A percentile compares a stretch with the other conserved stretches of the same genome.
These are phyloP conservation scores for Euura lappo DNA, from an alignment of 1,140 invertebrate species.

Conservation along the genomic window DNA sequence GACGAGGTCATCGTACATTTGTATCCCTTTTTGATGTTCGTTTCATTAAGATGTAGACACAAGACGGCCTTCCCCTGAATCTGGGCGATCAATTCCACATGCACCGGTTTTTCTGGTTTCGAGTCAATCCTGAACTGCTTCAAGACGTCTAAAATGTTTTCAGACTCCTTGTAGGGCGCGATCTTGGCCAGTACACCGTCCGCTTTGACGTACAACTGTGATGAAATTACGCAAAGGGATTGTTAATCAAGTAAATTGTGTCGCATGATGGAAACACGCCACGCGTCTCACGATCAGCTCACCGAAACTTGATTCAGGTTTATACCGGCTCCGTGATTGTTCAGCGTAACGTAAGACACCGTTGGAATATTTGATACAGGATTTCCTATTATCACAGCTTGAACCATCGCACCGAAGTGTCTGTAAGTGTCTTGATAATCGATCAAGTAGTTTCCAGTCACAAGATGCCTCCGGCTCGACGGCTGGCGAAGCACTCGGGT, in stretches of 20 bases:
- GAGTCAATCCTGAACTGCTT: conserved; percentile 61
- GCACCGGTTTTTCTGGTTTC: conserved; percentile 54
- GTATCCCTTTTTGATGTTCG: conserved; percentile 58
- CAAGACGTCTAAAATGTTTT: conserved; percentile 57
- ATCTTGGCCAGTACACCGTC: conserved; percentile 56
- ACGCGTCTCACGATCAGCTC: conserved; percentile 34
- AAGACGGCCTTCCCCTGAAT: conserved; percentile 66
- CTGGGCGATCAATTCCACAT: conserved; percentile 65
- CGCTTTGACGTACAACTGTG: conserved; percentile 65
- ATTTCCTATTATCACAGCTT: conserved; percentile 67
- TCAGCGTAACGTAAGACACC: conserved; percentile 64
- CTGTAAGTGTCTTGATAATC: conserved; percentile 67
- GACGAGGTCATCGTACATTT: conserved; percentile 43
- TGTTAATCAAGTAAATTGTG: neutral
- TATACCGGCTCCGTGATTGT: conserved; percentile 65
- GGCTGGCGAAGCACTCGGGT: conserved; percentile 61
- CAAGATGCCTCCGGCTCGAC: conserved; percentile 57
- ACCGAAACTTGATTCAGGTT: conserved; percentile 64
- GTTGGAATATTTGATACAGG: conserved; percentile 67
- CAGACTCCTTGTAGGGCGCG: conserved; percentile 28
- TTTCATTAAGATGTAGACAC: conserved; percentile 65
- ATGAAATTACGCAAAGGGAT: conserved; percentile 25
- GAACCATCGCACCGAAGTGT: conserved; percentile 66
- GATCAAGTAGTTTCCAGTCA: conserved; percentile 70
- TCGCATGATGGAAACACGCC: too few relatives aligned